Evolutionary conservation across 1,140 invertebrate species (phyloP).

Genomic region (Magallana gigas): DNA sequence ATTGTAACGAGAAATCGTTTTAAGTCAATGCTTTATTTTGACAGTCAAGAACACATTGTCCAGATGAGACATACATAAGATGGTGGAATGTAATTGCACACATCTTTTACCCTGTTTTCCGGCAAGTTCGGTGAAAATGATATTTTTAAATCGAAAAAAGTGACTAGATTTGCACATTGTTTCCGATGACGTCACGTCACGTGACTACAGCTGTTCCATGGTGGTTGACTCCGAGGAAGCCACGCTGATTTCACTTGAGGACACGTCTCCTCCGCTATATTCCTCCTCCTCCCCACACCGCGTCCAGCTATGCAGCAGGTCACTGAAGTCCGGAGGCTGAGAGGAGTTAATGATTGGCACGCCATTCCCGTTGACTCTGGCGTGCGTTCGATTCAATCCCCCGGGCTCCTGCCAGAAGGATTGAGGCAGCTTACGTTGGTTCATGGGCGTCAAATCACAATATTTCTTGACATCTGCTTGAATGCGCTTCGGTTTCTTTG

Average conservation of each 20-base stretch:
- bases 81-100: constrained; percentile 22
- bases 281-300: constrained; percentile 59
- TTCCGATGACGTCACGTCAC: constrained; percentile 12
- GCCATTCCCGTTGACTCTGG: constrained; percentile 42
- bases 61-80: not conserved
- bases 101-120: constrained; percentile 38
- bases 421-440: constrained; percentile 69
- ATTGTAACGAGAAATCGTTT: too few species aligned
- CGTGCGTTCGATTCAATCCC: constrained; percentile 37
- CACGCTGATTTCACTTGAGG: constrained; percentile 69
- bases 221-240: constrained; percentile 51
- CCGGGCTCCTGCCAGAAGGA: constrained; percentile 74
- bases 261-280: constrained; percentile 58
- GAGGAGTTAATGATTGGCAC: constrained; percentile 52
- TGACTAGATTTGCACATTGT: not conserved
- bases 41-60: constrained; percentile 20
- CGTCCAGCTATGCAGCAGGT: constrained; percentile 73
- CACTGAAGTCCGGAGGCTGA: constrained; percentile 73
- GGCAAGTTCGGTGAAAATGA: not conserved
- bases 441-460: constrained; percentile 69
- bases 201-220: constrained; percentile 18
- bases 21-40: constrained; percentile 15
- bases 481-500: constrained; percentile 64
- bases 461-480: constrained; percentile 64
- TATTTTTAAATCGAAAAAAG: not conserved